Evolutionary conservation across 2,888 invertebrate species (phyloP), one percentile per base, ranked within the genome.

Genomic region (Cordilura impudica): DNA sequence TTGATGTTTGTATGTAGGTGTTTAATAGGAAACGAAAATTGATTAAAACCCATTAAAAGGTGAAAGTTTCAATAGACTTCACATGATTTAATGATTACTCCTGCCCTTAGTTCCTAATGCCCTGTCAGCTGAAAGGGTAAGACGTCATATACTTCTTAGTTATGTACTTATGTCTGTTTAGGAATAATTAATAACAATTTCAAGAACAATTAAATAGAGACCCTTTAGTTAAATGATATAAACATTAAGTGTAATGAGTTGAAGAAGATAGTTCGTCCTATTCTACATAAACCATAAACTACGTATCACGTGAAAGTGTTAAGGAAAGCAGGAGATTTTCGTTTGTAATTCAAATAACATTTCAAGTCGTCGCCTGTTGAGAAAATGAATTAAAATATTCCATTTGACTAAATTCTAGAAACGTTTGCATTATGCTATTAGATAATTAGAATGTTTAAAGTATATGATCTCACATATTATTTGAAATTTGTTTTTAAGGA

Each of bases 21-120:
- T 79, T 75, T 75, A 53, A 72, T 72, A 79, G 75, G 72, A 78
- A 76, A 66, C 54, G 74, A 54, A 78, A 80, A 81, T 80, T 72
- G 75, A 78, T 81, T 81, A 56, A 67, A 72, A 47, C 47, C 69
- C 49, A 66, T 80, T 81, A 35, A 72, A 80, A 72, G 72, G 72
- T 78, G 61, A 72, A 72, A 65, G 78, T 66, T 58, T 53, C 45
- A 29, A 54, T 35, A 60, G 47, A 49, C 54, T 61, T 45, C n/a
- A 47, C 35, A 47, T 69, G 65, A 78, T 61, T 65, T 60, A 78
- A 65, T 73, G 26, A 29, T 65, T 58, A 45, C 14, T 18, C 43
- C 7, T 53, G 23, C n/a, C 19, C n/a, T n/a, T n/a, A 12, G 6
- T 8, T 14, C 47, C 10, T n/a, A 39, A 19, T 39, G 4, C 1